Evolutionary conservation across 2,797 vertebrate species (phyloP), one percentile per base, ranked within the genome.

Genomic region (Coluber constrictor): DNA sequence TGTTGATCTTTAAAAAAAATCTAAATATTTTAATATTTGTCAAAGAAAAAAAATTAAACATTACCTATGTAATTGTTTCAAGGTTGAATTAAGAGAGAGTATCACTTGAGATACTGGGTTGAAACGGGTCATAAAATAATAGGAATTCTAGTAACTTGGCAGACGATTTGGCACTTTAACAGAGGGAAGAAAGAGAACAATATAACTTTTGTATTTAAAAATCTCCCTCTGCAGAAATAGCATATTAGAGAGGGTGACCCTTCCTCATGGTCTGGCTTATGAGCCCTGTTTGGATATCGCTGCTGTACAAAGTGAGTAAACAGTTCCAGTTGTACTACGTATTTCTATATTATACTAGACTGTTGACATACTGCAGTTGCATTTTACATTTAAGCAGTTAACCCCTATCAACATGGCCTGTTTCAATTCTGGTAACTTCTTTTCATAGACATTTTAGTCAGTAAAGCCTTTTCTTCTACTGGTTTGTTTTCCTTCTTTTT

Each of bases 141-240:
- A 94, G 91, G 90, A 23, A 90, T 94, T 86, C 91, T 83, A 93
- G 91, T 61, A 88, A 6, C 90, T 92, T 88, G 90, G 88, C 87
- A 94, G 83, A 88, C 1, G 0, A 92, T 91, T 90, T 96, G 90
- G 95, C 94, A 95, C 92, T 88, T 96, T 93, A 91, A 86, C 93
- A 87, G 90, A 3, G 94, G 94, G 88, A 25, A 87, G 92, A 92
- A 83, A 93, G 96, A 96, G 94, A 96, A 94, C 95, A 95, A 93
- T 94, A 90, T 97, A 97, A 97, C 96, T 97, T 83, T 95, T 95
- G 93, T 96, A 96, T 97, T 96, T 98, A 96, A 97, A 97, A 96
- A 97, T 97, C 97, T 97, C 96, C 97, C 96, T 97, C 96, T 97
- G 96, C 97, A 97, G 97, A 97, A 97, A 96, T 97, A 97, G 94